Evolutionary conservation across 2,888 invertebrate species (phyloP).

Genomic region (Cryptophagus acutangulus): DNA sequence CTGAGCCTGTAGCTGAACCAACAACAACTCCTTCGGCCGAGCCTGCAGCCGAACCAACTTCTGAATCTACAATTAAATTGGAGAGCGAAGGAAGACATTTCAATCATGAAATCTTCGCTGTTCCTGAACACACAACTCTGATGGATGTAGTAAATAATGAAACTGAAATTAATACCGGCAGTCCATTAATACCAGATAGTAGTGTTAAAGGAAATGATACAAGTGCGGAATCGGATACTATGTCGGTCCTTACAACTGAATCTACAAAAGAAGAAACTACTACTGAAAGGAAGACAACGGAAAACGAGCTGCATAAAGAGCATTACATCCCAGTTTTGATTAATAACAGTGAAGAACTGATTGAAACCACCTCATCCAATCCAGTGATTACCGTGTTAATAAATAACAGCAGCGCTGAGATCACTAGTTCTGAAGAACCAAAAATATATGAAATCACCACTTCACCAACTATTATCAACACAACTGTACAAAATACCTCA

Average conservation of each 20-base stretch:
- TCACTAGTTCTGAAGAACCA: conserved; percentile 8
- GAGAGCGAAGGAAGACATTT: conserved; percentile 10
- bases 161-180: background rate
- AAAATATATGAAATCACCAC: conserved; percentile 4
- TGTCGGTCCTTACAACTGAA: background rate
- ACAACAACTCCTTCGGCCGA: conserved; percentile 26
- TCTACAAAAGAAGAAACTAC: conserved; percentile 20
- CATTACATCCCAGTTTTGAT: background rate
- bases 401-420: conserved; percentile 27
- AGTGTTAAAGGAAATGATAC: background rate
- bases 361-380: conserved; percentile 22
- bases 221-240: background rate
- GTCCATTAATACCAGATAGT: background rate
- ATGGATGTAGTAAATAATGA: background rate
- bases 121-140: conserved; percentile 18
- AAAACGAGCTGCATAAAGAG: conserved; percentile 6
- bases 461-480: conserved; percentile 4
- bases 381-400: conserved; percentile 1
- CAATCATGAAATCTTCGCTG: conserved; percentile 8
- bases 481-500: background rate
- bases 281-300: conserved; percentile 23
- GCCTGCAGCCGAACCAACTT: conserved; percentile 27
- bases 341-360: conserved; percentile 14
- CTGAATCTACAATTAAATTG: conserved; percentile 20
- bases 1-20: conserved; percentile 31